Evolutionary conservation across 2,888 invertebrate genomes (phyloP).

Genomic region (Pandemis heparana): DNA sequence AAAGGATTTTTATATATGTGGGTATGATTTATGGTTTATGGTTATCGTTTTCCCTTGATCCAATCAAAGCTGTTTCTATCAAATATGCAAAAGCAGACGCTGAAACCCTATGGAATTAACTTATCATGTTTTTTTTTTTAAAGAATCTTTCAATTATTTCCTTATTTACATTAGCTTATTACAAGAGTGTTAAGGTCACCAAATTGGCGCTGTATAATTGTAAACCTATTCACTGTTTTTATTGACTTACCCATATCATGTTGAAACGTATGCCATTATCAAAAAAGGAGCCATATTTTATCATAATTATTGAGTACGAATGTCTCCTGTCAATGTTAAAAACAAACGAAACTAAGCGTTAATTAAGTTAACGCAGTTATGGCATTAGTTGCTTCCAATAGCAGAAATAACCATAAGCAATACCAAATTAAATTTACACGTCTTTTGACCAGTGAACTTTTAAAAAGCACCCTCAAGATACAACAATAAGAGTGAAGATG

Average conservation of each 20-base stretch:
- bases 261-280: slow-evolving; percentile 5
- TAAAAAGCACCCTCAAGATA: background rate
- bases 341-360: slow-evolving; percentile 64
- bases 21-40: no score
- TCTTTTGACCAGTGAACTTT: background rate
- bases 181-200: no score
- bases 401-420: slow-evolving; percentile 53
- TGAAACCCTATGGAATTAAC: no score
- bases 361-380: slow-evolving; percentile 74
- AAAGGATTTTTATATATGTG: no score
- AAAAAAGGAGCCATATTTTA: slow-evolving; percentile 22
- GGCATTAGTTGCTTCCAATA: slow-evolving; percentile 55
- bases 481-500: background rate
- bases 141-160: no score
- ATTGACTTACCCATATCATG: slow-evolving; percentile 5
- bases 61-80: no score
- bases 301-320: slow-evolving; percentile 51
- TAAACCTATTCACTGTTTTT: background rate
- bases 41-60: no score
- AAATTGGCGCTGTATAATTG: background rate
- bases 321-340: slow-evolving; percentile 58
- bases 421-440: slow-evolving; percentile 41
- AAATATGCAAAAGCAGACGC: background rate
- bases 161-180: no score
- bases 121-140: no score